Base-by-base conservation (phyloP, 1,140 invertebrate species). In the Papilio glaucus region DNA sequence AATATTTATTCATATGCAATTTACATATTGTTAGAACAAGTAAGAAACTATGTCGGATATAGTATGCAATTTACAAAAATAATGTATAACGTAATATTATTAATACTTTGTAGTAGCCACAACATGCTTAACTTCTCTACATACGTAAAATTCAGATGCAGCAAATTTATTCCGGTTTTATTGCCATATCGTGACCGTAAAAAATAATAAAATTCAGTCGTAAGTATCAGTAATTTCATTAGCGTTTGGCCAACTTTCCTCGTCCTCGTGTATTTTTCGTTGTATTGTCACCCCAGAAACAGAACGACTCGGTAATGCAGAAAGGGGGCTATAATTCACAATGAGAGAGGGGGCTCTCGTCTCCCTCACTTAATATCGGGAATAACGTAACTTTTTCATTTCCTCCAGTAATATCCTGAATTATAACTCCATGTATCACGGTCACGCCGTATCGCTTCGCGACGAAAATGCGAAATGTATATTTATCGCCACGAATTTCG, bases 361-460 rank as follows among this genome's bases (percentile, higher is more conserved):
- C 72, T 68, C 67, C 42, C 63, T 61, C 61, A 71, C 77, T 84
- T 81, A 85, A 83, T 85, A 87, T 85, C 77, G 83, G 72, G 78
- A 81, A 80, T 84, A 82, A 77, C 77, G 77, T 72, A 84, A 84
- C 81, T 85, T 86, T 86, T 87, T 79, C 73, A 61, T 42, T 69
- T 70, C 75, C 74, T 53, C 69, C 33, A 61, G 77, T 83, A 85
- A 85, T 85, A 71, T 72, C 76, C 79, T 82, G 84, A 85, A 85
- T 86, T 86, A 85, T 84, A 84, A 82, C 77, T 74, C 67, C 71
- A 81, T 85, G 83, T 85, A 83, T 84, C 84, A 87, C 84, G 79
- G 81, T 65, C 74, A 63, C 73, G 45, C 49, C 67, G 75, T 83
- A 77, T 78, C 76, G 77, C 61, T 79, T 73, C 61, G n/a, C 76